A percentile compares a stretch with the other conserved stretches of the same genome.
These are phyloP conservation scores for Clarias pachynema DNA, from an alignment of 2,797 vertebrate genomes.

Conservation along the genomic window DNA sequence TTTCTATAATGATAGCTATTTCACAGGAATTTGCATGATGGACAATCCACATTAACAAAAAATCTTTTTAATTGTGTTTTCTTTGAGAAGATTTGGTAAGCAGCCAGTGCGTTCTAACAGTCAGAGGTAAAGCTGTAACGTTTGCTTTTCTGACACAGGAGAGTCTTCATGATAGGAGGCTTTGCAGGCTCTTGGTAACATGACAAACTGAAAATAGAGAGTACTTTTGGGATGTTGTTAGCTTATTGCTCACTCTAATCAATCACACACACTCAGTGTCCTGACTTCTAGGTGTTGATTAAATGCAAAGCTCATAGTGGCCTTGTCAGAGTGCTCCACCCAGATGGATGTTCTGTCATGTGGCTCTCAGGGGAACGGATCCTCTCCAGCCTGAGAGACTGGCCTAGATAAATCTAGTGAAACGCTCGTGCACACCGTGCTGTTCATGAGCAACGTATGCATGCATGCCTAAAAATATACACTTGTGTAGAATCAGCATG, in stretches of 20 bases:
- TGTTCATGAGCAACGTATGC: slow-evolving; percentile 5
- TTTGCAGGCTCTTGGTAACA: neutral
- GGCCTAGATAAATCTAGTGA: slow-evolving; percentile 48
- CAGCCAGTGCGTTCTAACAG: neutral
- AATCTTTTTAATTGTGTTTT: neutral
- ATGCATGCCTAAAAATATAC: slow-evolving; percentile 12
- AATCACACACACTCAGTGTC: slow-evolving; percentile 9
- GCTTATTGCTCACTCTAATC: neutral
- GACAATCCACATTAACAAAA: neutral
- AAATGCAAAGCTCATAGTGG: slow-evolving; percentile 38
- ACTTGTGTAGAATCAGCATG: slow-evolving; percentile 14
- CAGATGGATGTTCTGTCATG: slow-evolving; percentile 48
- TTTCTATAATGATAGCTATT: neutral
- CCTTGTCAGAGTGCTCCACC: slow-evolving; percentile 47
- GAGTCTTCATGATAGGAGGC: neutral
- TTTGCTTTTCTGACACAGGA: neutral
- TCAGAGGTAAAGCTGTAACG: neutral
- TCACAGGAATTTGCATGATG: neutral
- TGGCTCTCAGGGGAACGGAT: slow-evolving; percentile 46
- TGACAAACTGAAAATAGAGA: neutral
- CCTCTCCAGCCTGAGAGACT: slow-evolving; percentile 47
- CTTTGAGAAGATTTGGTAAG: neutral
- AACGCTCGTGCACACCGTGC: neutral
- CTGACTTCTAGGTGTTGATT: slow-evolving; percentile 42
- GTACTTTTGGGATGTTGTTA: neutral